phyloP scores from a whole-genome alignment of 2,888 invertebrate genomes.

The Trilocha varians region DNA sequence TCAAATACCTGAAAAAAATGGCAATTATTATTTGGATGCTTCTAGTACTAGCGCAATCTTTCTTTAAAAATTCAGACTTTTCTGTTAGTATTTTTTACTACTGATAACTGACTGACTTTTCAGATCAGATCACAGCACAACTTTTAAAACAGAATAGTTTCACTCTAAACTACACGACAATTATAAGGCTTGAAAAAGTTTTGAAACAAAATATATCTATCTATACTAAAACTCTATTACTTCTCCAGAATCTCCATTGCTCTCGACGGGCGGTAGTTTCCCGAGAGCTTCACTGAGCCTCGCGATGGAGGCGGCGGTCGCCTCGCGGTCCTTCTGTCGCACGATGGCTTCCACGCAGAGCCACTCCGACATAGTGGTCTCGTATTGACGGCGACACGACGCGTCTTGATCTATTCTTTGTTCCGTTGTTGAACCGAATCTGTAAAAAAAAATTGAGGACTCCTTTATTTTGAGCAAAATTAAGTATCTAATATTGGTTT shows the following conservation, averaged over 20 bases:
- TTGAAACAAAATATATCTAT: background rate
- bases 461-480: no score
- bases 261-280: slow-evolving; percentile 51
- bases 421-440: slow-evolving; percentile 79
- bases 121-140: no score
- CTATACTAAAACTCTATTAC: slow-evolving; percentile 22
- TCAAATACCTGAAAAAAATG: slow-evolving; percentile 60
- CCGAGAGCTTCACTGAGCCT: slow-evolving; percentile 83
- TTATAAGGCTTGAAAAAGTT: no score
- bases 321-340: slow-evolving; percentile 84
- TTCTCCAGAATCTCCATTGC: slow-evolving; percentile 34
- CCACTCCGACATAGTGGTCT: slow-evolving; percentile 96
- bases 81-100: no score
- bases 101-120: no score
- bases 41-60: no score
- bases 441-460: slow-evolving; percentile 18
- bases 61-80: no score
- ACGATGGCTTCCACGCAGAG: slow-evolving; percentile 95
- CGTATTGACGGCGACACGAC: slow-evolving; percentile 83
- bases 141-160: no score
- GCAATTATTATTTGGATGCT: background rate
- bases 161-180: no score
- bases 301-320: slow-evolving; percentile 88
- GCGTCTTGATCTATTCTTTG: slow-evolving; percentile 78
- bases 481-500: no score